phyloP scores from a whole-genome alignment of 1,140 invertebrate genomes.

The Drosophila elegans region DNA sequence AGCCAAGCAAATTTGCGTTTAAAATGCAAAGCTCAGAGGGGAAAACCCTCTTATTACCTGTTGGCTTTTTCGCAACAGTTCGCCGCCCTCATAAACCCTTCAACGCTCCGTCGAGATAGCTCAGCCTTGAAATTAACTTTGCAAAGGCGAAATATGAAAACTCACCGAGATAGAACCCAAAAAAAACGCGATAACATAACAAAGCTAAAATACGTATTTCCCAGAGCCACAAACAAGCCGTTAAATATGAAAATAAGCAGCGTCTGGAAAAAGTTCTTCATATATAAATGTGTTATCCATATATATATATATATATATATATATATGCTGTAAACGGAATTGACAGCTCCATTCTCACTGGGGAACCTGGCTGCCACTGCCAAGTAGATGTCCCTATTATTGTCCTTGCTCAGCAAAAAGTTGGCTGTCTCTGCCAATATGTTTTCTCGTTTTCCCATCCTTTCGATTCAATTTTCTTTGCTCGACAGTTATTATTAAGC shows the following conservation, averaged over 20 bases:
- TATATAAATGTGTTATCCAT: neutral
- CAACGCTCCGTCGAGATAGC: constrained; percentile 56
- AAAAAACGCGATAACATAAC: constrained; percentile 23
- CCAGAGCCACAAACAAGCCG: constrained; percentile 60
- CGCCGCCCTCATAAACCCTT: constrained; percentile 64
- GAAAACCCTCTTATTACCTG: constrained; percentile 28
- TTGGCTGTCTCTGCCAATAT: constrained; percentile 52
- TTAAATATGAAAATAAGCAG: constrained; percentile 69
- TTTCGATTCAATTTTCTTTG: constrained; percentile 40
- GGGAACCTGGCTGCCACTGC: constrained; percentile 3
- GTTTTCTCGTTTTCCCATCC: constrained; percentile 28
- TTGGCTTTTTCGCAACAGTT: constrained; percentile 51
- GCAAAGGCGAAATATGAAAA: constrained; percentile 60
- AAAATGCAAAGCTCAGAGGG: constrained; percentile 63
- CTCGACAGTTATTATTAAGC: constrained; percentile 65
- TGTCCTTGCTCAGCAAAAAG: constrained; percentile 50
- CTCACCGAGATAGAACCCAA: constrained; percentile 1
- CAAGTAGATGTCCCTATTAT: constrained; percentile 28
- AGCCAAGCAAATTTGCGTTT: constrained; percentile 58
- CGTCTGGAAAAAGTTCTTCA: constrained; percentile 12
- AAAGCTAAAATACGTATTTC: constrained; percentile 30
- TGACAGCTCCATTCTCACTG: constrained; percentile 36
- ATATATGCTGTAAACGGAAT: constrained; percentile 12
- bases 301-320: neutral
- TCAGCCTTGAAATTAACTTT: constrained; percentile 84